A percentile compares a stretch with the other conserved stretches of the same genome.
Evolutionary conservation across 92 coral and sea anemone genomes (phyloP).

Genomic region (Epizoanthus illoricatus): DNA sequence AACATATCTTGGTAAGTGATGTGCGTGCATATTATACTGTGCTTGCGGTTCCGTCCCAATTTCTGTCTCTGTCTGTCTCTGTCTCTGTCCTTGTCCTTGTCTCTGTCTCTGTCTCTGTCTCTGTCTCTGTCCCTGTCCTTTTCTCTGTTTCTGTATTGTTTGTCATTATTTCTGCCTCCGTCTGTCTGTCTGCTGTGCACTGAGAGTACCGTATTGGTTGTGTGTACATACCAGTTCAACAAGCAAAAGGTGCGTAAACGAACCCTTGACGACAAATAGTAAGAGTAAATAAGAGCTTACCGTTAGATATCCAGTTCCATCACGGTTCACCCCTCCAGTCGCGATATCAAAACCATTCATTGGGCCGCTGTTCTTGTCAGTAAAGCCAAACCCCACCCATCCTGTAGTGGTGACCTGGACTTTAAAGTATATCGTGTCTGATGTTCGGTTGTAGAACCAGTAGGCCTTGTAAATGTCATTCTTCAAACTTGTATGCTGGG

Average conservation of each 20-base stretch:
- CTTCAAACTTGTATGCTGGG: background rate
- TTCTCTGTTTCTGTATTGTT: too few species aligned
- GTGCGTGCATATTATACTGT: background rate
- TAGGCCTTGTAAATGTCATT: conserved; percentile 19
- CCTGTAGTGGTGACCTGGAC: conserved; percentile 7
- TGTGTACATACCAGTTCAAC: too few species aligned
- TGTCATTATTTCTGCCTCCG: too few species aligned
- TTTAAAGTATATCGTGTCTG: conserved; percentile 31
- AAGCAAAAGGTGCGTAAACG: too few species aligned
- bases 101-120: too few species aligned
- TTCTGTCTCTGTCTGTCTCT: too few species aligned
- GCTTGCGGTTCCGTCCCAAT: background rate
- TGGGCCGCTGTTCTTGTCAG: background rate
- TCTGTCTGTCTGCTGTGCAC: too few species aligned
- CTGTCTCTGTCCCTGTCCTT: too few species aligned
- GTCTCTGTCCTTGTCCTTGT: too few species aligned
- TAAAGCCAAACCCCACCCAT: conserved; percentile 31
- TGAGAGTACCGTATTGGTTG: too few species aligned
- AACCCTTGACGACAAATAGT: too few species aligned
- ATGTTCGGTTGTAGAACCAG: conserved; percentile 29
- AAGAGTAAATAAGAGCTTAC: background rate
- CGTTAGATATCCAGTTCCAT: conserved; percentile 21
- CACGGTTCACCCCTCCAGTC: conserved; percentile 16
- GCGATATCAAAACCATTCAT: conserved; percentile 12
- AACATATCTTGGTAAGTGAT: background rate